Evolutionary conservation across 2,113 vertebrate genomes (phyloP).

Genomic region (Bos indicus): DNA sequence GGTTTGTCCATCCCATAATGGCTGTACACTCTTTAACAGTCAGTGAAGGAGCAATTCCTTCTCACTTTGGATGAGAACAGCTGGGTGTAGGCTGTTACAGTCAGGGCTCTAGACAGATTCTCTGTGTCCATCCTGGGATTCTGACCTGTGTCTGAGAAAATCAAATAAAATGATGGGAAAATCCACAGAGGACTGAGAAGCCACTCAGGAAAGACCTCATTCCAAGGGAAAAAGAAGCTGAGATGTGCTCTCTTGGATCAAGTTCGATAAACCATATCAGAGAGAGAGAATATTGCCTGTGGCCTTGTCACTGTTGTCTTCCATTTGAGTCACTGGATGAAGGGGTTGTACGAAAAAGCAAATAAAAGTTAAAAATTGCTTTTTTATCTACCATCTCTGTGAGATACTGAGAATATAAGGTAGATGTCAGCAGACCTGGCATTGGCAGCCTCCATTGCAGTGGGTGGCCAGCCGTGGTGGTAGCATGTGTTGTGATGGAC

Average conservation of each 20-base stretch:
- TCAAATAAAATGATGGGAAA: not conserved
- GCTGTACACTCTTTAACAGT: not conserved
- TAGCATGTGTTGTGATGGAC: too few species aligned
- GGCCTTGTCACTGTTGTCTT: not conserved
- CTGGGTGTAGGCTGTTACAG: not conserved
- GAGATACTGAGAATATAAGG: not conserved
- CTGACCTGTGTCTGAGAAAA: slow-evolving; percentile 36
- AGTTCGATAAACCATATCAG: not conserved
- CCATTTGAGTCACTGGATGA: not conserved
- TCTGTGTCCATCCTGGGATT: not conserved
- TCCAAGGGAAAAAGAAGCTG: slow-evolving; percentile 10
- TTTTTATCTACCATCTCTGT: not conserved
- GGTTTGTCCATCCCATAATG: not conserved
- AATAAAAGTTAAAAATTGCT: not conserved
- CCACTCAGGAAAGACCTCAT: slow-evolving; percentile 29
- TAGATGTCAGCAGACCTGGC: not conserved
- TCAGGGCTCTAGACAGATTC: not conserved
- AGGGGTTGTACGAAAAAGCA: not conserved
- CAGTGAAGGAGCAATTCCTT: not conserved
- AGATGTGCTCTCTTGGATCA: not conserved
- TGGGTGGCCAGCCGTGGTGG: not conserved
- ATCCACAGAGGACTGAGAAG: not conserved
- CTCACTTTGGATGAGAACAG: not conserved
- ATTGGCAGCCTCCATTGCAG: not conserved
- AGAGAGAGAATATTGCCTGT: not conserved